Evolutionary conservation across 2,797 vertebrate species (phyloP), one percentile per base, ranked within the genome.

Genomic region (Arrhamphus sclerolepis): DNA sequence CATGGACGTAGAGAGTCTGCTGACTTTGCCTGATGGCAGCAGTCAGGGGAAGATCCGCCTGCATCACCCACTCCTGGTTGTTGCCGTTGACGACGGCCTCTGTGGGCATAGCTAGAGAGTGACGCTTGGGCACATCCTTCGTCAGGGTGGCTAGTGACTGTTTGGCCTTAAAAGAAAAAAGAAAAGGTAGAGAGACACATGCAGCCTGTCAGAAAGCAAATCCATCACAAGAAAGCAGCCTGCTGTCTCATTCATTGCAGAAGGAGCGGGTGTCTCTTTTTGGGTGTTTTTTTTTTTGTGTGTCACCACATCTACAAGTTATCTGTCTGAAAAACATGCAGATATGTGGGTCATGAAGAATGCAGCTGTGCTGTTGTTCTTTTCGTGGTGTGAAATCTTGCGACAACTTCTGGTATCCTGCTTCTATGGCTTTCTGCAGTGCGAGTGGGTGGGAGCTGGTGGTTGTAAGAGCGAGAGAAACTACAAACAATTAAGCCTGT

Each of bases 51-150:
- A 98, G 94, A 91, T 99, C 97, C 0, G 96, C 95, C 81, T 99
- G 96, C 92, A 97, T 95, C 91, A 98, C 97, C 97, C 97, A 99
- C 89, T 99, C 97, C 91, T 99, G 97, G 87, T 93, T 99, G 92
- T 93, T 99, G 71, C 97, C 97, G 0, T 99, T 99, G 79, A 99
- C 92, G 78, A 99, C 95, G 0, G 96, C 91, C 84, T 99, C 98
- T 0, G 96, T 93, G 0, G 98, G 97, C 97, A 98, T 99, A 78
- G 96, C 97, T 75, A 99, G 85, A 0, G 98, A 99, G 59, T 99
- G 97, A 31, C 98, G 93, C 90, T 99, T 99, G 80, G 98, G 95
- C 56, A 98, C 97, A 0, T 98, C 97, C 94, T 98, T 98, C 81
- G 96, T 99, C 83, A 98, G 91, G 0, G 97, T 98, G 26, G 96